Percentiles rank a stretch among this genome's conserved stretches.
These are phyloP conservation scores for Achlya flavicornis DNA, from an alignment of 2,888 invertebrate species.

Conservation along the genomic window DNA sequence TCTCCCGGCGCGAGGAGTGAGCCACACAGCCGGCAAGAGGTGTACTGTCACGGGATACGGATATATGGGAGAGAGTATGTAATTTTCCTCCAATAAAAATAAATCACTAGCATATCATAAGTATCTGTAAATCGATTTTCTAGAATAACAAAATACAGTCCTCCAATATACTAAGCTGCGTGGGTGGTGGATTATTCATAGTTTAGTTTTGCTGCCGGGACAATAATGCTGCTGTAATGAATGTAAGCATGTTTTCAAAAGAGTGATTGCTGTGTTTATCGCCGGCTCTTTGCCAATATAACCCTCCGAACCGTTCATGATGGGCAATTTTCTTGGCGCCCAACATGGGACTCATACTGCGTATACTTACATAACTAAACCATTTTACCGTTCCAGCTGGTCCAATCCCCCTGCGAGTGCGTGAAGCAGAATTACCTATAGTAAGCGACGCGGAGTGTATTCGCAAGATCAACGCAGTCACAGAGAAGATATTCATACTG, in stretches of 20 bases:
- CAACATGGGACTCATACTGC: background rate
- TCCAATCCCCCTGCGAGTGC: conserved; percentile 93
- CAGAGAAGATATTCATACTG: conserved; percentile 96
- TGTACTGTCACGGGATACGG: conserved; percentile 97
- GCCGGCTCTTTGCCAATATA: too few relatives aligned
- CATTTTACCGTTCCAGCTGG: conserved; percentile 85
- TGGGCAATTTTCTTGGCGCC: background rate
- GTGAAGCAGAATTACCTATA: conserved; percentile 95
- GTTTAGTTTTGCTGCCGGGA: too few relatives aligned
- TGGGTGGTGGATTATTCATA: too few relatives aligned
- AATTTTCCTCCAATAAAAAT: background rate
- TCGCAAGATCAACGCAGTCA: conserved; percentile 96
- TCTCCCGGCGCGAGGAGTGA: conserved; percentile 93
- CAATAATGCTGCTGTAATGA: too few relatives aligned
- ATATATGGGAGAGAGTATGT: conserved; percentile 95
- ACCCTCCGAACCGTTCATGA: too few relatives aligned
- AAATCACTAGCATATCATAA: too few relatives aligned
- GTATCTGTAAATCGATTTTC: too few relatives aligned
- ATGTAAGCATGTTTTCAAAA: too few relatives aligned
- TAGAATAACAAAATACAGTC: background rate
- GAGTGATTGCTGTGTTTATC: too few relatives aligned
- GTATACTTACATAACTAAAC: background rate
- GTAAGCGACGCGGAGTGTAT: conserved; percentile 97
- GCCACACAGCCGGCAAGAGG: conserved; percentile 94
- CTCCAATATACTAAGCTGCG: too few relatives aligned